phyloP scores from a whole-genome alignment of 2,113 vertebrate genomes.

The Dipodomys ordii region DNA sequence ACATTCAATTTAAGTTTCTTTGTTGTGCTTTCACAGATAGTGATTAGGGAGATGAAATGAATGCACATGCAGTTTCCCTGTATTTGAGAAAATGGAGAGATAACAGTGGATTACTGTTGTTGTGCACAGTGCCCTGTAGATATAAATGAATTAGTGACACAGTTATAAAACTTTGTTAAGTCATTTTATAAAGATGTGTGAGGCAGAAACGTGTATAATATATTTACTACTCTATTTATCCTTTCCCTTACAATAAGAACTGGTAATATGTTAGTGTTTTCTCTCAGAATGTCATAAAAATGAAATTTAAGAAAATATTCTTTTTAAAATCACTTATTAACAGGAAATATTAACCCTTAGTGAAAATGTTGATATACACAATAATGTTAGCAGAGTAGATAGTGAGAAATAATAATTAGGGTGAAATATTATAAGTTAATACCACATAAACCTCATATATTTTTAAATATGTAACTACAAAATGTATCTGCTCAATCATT shows the following conservation, averaged over 20 bases:
- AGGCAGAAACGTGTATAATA: background rate
- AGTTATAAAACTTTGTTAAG: constrained; percentile 18
- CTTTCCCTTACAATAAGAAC: background rate
- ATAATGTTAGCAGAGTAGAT: background rate
- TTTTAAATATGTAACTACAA: background rate
- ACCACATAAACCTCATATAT: background rate
- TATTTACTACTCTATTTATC: too few relatives aligned
- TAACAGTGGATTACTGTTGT: background rate
- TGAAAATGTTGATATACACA: background rate
- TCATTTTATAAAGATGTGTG: background rate
- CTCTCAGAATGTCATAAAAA: constrained; percentile 20
- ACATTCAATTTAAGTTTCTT: constrained; percentile 25
- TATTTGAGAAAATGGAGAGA: background rate
- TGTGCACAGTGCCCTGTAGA: background rate
- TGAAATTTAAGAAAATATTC: background rate
- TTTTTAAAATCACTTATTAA: background rate
- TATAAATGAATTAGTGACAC: background rate
- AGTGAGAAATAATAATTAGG: background rate
- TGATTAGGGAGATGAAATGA: background rate
- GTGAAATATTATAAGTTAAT: background rate
- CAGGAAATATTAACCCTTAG: background rate
- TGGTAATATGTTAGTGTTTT: background rate
- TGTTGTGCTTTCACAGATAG: constrained; percentile 16
- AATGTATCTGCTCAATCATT: background rate
- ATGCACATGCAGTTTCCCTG: background rate